phyloP scores from a whole-genome alignment of 2,797 vertebrate species.

The Leptodactylus fallax region DNA sequence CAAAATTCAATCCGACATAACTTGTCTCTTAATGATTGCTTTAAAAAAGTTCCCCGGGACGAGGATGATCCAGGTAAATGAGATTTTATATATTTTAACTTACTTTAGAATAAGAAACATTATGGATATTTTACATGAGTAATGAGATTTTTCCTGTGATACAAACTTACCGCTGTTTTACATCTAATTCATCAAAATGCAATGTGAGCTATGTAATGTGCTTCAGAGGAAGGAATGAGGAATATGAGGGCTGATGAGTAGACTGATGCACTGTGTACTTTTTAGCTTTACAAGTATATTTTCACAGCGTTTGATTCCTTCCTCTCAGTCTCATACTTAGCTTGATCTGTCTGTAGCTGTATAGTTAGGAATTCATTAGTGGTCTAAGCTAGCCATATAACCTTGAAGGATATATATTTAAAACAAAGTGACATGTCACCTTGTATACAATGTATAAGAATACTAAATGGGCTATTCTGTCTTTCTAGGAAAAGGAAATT shows the following conservation, averaged over 20 bases:
- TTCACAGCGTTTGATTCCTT: background rate
- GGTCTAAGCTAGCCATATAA: too few species aligned
- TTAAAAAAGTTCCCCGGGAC: constrained; percentile 88
- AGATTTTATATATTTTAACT: background rate
- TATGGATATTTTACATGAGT: background rate
- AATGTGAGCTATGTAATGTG: constrained; percentile 6
- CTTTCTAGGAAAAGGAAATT: constrained; percentile 91
- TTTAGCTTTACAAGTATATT: background rate
- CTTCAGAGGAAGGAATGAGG: background rate
- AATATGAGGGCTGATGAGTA: constrained; percentile 21
- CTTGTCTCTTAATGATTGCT: constrained; percentile 93
- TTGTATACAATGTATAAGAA: background rate
- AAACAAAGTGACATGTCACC: too few species aligned
- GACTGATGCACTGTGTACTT: constrained; percentile 12
- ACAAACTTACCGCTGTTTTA: background rate
- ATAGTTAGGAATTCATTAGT: too few species aligned
- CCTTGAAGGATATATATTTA: too few species aligned
- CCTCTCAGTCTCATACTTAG: background rate
- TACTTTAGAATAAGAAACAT: background rate
- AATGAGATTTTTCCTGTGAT: background rate
- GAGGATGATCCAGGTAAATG: constrained; percentile 87
- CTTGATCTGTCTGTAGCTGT: too few species aligned
- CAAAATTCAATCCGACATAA: constrained; percentile 97
- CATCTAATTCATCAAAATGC: constrained; percentile 8
- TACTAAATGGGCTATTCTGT: constrained; percentile 2